phyloP scores from a whole-genome alignment of 2,888 invertebrate species.

The Cecidostiba fungosa region DNA sequence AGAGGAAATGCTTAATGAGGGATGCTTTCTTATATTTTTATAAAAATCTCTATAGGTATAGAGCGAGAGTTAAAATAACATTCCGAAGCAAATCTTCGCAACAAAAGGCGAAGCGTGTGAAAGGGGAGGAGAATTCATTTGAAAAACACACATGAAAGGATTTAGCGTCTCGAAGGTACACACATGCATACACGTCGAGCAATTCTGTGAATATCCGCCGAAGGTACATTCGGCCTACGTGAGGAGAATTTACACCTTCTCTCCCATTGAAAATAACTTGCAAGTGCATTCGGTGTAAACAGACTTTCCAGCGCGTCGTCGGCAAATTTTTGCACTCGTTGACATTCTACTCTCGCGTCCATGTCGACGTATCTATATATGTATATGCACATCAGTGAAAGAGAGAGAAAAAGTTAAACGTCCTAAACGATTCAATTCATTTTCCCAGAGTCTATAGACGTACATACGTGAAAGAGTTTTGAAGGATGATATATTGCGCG shows the following conservation, averaged over 20 bases:
- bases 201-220: conserved; percentile 27
- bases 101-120: no score
- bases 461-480: not conserved
- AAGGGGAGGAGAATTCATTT: not conserved
- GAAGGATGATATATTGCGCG: no score
- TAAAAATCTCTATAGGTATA: not conserved
- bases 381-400: not conserved
- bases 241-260: conserved; percentile 25
- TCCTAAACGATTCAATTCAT: conserved; percentile 18
- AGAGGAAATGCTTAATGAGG: not conserved
- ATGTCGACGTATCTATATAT: not conserved
- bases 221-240: conserved; percentile 39
- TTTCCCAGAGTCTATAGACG: not conserved
- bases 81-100: not conserved
- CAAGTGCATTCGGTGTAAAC: conserved; percentile 19
- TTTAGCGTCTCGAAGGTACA: conserved; percentile 21
- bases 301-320: conserved; percentile 16
- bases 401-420: conserved; percentile 3
- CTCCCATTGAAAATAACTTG: not conserved
- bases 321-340: conserved; percentile 27
- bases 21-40: not conserved
- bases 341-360: conserved; percentile 32
- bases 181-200: not conserved
- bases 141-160: conserved; percentile 22
- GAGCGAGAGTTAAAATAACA: not conserved